Base-by-base conservation (phyloP, 2,797 vertebrate genomes). In the Gymnopithys bicolor region DNA sequence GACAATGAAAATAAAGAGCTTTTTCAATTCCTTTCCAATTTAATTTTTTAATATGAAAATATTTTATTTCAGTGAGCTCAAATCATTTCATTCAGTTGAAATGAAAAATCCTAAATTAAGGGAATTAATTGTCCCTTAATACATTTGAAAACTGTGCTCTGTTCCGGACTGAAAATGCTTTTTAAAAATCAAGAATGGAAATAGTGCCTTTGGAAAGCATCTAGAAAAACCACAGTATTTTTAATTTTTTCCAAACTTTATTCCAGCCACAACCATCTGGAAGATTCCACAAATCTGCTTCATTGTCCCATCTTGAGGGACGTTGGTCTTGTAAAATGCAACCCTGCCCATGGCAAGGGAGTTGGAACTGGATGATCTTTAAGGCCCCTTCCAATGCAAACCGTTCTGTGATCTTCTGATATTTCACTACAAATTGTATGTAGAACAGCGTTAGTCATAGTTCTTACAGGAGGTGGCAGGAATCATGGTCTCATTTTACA, bases 251-350 rank as follows among this genome's bases (percentile, higher is more conserved):
- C n/a, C 22, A 48, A 64, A 84, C 6, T n/a, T 4, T 68, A 64
- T 73, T 87, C 25, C 13, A 84, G 53, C 12, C 13, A 35, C 59
- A 75, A 56, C 8, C 15, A 63, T 21, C 24, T 89, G 70, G 23
- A 10, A 84, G 37, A 59, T 32, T 81, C 39, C 52, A 84, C 27
- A 60, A 51, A 71, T 70, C 45, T 63, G 19, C 19, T 59, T 78
- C 12, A 25, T 12, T n/a, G 12, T 81, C 28, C 30, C 27, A 53
- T 35, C 27, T 33, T 64, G 30, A 58, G 45, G n/a, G 64, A 11
- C 7, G 8, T 24, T 30, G n/a, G 12, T 58, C 37, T 84, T 0
- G 0, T 11, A 77, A 43, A 48, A 55, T 16, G 35, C 43, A 66
- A 25, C n/a, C 10, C 45, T 51, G 19, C n/a, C 32, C 28, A 32